A percentile compares a stretch with the other conserved stretches of the same genome.
Evolutionary conservation across 1,140 invertebrate genomes (phyloP).

Genomic region (Habropoda laboriosa): DNA sequence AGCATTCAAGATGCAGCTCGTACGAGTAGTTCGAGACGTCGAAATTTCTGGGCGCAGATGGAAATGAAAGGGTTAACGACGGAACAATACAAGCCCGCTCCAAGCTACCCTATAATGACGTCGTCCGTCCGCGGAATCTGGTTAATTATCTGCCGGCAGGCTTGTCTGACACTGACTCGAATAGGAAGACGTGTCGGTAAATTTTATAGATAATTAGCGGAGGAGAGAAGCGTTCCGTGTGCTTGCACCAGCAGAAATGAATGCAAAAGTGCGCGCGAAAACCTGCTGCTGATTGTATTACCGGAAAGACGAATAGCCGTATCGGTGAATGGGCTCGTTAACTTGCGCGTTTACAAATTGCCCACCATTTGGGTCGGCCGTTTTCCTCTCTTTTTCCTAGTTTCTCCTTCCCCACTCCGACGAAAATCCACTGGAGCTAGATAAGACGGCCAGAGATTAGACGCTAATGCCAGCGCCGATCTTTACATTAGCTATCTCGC

Average conservation of each 20-base stretch:
- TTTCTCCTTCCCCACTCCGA: not conserved
- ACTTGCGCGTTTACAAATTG: constrained; percentile 55
- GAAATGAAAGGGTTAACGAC: constrained; percentile 50
- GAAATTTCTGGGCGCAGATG: constrained; percentile 32
- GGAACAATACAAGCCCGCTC: constrained; percentile 40
- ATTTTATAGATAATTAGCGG: constrained; percentile 55
- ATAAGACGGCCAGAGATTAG: constrained; percentile 42
- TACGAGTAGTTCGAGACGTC: constrained; percentile 20
- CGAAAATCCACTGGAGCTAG: constrained; percentile 22
- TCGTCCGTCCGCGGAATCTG: constrained; percentile 30
- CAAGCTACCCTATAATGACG: constrained; percentile 34
- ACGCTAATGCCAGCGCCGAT: constrained; percentile 18
- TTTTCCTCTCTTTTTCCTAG: not conserved
- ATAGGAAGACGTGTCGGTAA: constrained; percentile 31
- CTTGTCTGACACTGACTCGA: constrained; percentile 31
- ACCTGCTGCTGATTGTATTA: constrained; percentile 55
- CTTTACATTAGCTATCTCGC: constrained; percentile 4
- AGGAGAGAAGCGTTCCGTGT: not conserved
- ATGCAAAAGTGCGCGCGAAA: constrained; percentile 51
- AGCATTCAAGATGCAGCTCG: not conserved
- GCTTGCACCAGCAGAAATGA: constrained; percentile 21
- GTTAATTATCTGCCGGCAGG: constrained; percentile 44
- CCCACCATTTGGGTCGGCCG: constrained; percentile 41
- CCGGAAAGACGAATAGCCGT: constrained; percentile 50
- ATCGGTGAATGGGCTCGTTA: constrained; percentile 57